phyloP scores from a whole-genome alignment of 2,113 vertebrate genomes.

The Patagioenas fasciata region DNA sequence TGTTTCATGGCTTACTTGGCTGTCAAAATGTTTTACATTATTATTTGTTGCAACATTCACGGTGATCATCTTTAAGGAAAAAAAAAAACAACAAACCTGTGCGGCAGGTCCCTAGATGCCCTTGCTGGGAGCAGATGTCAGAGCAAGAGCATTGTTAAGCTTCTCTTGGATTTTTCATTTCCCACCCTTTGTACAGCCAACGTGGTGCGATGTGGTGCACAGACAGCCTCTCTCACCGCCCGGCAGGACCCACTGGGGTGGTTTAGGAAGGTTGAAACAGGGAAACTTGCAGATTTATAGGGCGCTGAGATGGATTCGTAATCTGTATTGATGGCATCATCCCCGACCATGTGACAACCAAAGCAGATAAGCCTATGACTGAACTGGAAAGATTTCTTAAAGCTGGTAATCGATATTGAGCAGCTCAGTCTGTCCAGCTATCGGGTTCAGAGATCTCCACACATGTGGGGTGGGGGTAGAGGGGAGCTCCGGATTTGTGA shows the following conservation, averaged over 20 bases:
- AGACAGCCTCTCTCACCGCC: background rate
- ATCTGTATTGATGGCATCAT: constrained; percentile 59
- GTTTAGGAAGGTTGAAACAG: constrained; percentile 10
- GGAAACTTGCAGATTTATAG: constrained; percentile 45
- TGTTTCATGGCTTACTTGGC: constrained; percentile 76
- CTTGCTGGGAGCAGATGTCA: constrained; percentile 75
- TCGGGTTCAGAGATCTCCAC: background rate
- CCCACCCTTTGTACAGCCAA: constrained; percentile 11
- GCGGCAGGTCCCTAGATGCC: constrained; percentile 69
- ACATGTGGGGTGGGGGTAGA: accelerated
- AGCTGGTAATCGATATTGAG: constrained; percentile 61
- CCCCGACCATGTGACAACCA: constrained; percentile 29
- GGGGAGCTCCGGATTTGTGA: background rate
- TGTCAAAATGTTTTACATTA: constrained; percentile 76
- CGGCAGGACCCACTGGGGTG: background rate
- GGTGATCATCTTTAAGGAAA: constrained; percentile 78
- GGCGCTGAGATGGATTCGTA: background rate
- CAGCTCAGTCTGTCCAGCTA: constrained; percentile 34
- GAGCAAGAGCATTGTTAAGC: constrained; percentile 51
- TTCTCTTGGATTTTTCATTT: constrained; percentile 58
- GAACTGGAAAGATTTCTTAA: constrained; percentile 68
- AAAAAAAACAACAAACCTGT: constrained; percentile 1
- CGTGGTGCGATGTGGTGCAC: background rate
- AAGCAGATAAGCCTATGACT: constrained; percentile 58
- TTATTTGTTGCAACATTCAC: constrained; percentile 72